Conservation (phyloP, 2,113 vertebrate genomes). For the Ancistrus triradiatus region DNA sequence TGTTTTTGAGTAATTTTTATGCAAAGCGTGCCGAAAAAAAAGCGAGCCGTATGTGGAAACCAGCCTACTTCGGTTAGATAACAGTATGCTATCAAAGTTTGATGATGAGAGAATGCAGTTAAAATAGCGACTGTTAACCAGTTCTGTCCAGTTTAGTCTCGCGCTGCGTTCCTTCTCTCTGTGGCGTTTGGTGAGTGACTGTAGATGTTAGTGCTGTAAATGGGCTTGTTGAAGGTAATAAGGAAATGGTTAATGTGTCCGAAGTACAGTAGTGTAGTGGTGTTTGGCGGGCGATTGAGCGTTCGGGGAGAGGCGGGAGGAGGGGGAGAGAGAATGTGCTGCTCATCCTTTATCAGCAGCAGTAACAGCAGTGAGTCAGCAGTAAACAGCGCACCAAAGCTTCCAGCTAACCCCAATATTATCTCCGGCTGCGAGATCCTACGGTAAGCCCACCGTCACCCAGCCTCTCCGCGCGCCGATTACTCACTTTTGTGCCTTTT, state of each 20-base stretch:
- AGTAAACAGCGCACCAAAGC: not conserved
- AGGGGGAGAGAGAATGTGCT: constrained; percentile 60
- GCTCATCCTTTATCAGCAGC: constrained; percentile 75
- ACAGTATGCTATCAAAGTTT: constrained; percentile 5
- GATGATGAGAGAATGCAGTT: too few relatives aligned
- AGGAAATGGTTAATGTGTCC: not conserved
- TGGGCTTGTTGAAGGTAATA: too few relatives aligned
- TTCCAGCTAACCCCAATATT: not conserved
- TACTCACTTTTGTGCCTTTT: too few relatives aligned
- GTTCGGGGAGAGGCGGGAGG: constrained; percentile 9
- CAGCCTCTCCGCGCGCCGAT: too few relatives aligned
- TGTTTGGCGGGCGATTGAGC: not conserved
- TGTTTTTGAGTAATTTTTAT: not conserved
- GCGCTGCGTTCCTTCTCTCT: too few relatives aligned
- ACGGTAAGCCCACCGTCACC: constrained; percentile 8
- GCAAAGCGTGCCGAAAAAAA: too few relatives aligned
- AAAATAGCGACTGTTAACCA: too few relatives aligned
- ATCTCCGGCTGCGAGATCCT: not conserved
- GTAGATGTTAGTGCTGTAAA: too few relatives aligned
- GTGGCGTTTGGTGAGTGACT: too few relatives aligned
- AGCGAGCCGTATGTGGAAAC: too few relatives aligned
- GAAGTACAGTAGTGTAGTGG: not conserved
- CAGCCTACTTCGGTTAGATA: not conserved
- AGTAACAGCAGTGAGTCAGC: constrained; percentile 74
- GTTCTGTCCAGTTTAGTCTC: too few relatives aligned